Evolutionary conservation across 1,140 invertebrate genomes (phyloP).

Genomic region (Cherax quadricarinatus): DNA sequence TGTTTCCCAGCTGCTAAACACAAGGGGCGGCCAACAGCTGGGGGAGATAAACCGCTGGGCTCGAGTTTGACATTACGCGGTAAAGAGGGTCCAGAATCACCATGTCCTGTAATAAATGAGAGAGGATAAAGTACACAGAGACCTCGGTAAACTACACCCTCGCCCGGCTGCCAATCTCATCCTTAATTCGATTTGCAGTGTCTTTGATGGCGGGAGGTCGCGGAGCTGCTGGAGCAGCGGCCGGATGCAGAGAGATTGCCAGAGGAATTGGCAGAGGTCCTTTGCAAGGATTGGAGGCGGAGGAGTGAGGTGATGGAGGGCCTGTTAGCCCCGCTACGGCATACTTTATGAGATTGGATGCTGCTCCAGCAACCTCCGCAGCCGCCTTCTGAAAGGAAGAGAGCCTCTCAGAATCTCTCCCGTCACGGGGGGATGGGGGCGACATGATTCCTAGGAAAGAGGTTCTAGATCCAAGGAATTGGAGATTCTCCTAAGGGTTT

Average conservation of each 20-base stretch:
- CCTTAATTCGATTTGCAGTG: background rate
- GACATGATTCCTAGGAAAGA: too few relatives aligned
- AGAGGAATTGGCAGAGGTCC: background rate
- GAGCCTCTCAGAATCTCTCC: background rate
- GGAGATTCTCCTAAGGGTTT: too few relatives aligned
- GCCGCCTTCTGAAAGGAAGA: background rate
- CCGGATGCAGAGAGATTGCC: background rate
- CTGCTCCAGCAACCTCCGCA: background rate
- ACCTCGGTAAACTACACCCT: background rate
- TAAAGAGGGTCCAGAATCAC: slow-evolving; percentile 36
- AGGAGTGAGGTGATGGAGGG: slow-evolving; percentile 22
- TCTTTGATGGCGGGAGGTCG: background rate
- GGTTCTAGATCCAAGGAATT: too few relatives aligned
- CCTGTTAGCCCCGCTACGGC: slow-evolving; percentile 6
- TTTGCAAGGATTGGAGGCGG: background rate
- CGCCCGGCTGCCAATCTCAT: background rate
- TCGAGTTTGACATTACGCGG: slow-evolving; percentile 39
- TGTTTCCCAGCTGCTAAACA: slow-evolving; percentile 26
- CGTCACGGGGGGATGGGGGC: background rate
- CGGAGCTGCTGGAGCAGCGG: background rate
- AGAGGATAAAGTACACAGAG: slow-evolving; percentile 20
- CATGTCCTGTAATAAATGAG: slow-evolving; percentile 40
- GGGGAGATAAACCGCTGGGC: slow-evolving; percentile 26
- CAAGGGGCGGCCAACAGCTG: background rate
- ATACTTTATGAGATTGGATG: slow-evolving; percentile 46